These are phyloP conservation scores for Struthidea cinerea DNA, from an alignment of 2,113 vertebrate species.

Conservation along the genomic window DNA sequence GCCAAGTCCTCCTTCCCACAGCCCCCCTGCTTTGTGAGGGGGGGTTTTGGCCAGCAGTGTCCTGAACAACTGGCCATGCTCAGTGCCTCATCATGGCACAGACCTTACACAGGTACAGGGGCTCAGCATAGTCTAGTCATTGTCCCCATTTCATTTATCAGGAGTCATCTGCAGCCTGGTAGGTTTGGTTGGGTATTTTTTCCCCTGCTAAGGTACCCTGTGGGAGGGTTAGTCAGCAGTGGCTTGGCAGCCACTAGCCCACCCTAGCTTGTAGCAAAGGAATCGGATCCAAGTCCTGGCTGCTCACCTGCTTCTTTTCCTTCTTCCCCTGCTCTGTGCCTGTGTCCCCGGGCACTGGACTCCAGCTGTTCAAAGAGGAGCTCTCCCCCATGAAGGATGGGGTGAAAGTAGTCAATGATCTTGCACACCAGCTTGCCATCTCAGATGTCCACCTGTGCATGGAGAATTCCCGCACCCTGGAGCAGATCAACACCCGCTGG, in stretches of 20 bases:
- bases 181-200: background rate
- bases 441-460: conserved; percentile 94
- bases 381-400: conserved; percentile 90
- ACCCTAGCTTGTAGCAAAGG: background rate
- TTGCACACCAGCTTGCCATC: conserved; percentile 94
- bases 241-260: background rate
- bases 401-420: conserved; percentile 91
- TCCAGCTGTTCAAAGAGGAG: conserved; percentile 93
- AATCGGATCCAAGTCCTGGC: background rate
- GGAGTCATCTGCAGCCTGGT: background rate
- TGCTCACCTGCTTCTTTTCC: background rate
- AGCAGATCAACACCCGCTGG: conserved; percentile 93
- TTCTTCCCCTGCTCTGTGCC: background rate
- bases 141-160: background rate
- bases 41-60: background rate
- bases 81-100: background rate
- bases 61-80: background rate
- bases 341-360: background rate
- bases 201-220: background rate
- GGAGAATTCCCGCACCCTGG: conserved; percentile 89
- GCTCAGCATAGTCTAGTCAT: background rate
- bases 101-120: background rate
- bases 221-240: background rate
- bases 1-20: background rate
- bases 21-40: background rate